A percentile compares a stretch with the other conserved stretches of the same genome.
Conservation (phyloP, 1,140 invertebrate species). For the Metopolophium dirhodum region DNA sequence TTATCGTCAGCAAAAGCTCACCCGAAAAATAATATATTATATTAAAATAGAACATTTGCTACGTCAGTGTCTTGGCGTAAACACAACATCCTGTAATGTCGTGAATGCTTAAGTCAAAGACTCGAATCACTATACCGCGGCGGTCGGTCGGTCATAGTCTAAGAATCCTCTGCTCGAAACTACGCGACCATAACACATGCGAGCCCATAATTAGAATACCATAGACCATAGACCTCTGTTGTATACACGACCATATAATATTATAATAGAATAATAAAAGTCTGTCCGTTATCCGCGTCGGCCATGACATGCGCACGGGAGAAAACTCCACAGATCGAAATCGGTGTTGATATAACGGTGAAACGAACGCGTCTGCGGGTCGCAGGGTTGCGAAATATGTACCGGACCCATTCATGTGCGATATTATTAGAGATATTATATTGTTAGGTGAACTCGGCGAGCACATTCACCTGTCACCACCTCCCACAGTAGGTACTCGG, state of each 20-base stretch:
- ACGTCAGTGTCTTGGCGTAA: not conserved
- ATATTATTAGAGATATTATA: not conserved
- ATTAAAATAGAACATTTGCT: not conserved
- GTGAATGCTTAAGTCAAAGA: not conserved
- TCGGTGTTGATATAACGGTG: not conserved
- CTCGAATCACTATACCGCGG: not conserved
- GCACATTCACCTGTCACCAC: not conserved
- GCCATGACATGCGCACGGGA: not conserved
- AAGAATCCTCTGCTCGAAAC: not conserved
- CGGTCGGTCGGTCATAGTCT: not conserved
- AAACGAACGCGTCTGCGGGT: not conserved
- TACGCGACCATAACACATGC: not conserved
- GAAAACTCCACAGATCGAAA: not conserved
- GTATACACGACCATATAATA: not conserved
- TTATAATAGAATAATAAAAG: not conserved
- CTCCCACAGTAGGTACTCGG: not conserved
- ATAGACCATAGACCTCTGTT: not conserved
- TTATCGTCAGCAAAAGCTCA: slow-evolving; percentile 15
- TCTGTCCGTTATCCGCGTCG: not conserved
- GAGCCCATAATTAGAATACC: not conserved
- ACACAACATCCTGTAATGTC: not conserved
- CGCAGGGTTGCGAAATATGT: not conserved
- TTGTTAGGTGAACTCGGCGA: not conserved
- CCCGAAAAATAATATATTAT: not conserved
- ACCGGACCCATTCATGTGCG: not conserved